Percentiles rank a stretch among this genome's conserved stretches.
Conservation (phyloP, 2,797 vertebrate species). For the Pangasius djambal region DNA sequence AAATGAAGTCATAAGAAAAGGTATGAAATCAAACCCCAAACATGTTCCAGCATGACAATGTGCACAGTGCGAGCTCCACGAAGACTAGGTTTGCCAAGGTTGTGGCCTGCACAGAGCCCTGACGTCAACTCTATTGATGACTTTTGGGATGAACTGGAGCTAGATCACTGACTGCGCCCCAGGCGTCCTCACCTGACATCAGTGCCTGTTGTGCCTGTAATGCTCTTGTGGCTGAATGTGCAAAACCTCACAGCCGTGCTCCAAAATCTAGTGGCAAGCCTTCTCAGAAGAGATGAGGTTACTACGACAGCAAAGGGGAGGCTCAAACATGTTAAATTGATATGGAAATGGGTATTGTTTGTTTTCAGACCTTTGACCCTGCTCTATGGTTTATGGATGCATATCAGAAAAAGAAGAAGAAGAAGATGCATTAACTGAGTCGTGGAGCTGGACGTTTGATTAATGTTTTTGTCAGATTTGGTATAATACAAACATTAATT, state of each 20-base stretch:
- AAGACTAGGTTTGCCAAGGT: not conserved
- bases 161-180: not conserved
- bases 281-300: not conserved
- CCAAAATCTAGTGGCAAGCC: not conserved
- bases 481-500: not conserved
- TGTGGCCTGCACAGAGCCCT: not conserved
- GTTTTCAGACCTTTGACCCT: not conserved
- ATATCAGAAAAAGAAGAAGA: not conserved
- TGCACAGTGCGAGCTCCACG: not conserved
- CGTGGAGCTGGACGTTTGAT: not conserved
- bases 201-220: not conserved
- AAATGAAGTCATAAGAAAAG: not conserved
- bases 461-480: not conserved
- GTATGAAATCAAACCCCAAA: not conserved
- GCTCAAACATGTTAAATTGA: not conserved
- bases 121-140: not conserved
- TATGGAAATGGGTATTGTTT: not conserved
- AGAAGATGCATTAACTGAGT: not conserved
- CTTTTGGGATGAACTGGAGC: not conserved
- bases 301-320: not conserved
- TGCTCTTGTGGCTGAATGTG: not conserved
- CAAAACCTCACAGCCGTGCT: not conserved
- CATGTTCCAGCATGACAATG: not conserved
- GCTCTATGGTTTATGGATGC: not conserved
- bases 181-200: not conserved